These are phyloP conservation scores for Tragelaphus eurycerus DNA, from an alignment of 2,797 vertebrate genomes.

Conservation along the genomic window DNA sequence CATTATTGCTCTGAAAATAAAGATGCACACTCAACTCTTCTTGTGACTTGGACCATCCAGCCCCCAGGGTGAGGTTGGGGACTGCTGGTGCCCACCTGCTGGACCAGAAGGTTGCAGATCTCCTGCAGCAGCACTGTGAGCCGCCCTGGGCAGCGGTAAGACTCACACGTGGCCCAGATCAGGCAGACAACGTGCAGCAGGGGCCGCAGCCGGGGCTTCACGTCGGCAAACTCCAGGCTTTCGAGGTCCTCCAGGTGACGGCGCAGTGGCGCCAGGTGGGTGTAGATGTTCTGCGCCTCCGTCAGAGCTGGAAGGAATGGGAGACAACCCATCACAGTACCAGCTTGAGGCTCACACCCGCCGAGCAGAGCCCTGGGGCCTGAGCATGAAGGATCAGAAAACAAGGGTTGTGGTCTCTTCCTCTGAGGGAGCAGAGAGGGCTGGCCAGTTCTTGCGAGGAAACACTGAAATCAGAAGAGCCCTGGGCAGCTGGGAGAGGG, in stretches of 20 bases:
- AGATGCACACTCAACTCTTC: neutral
- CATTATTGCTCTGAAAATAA: neutral
- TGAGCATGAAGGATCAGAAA: neutral
- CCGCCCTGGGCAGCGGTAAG: constrained; percentile 87
- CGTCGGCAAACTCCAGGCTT: constrained; percentile 85
- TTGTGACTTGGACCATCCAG: neutral
- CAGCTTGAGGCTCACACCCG: neutral
- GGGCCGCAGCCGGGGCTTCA: constrained; percentile 84
- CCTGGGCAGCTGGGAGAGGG: neutral
- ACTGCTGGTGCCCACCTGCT: constrained; percentile 81
- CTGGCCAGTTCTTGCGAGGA: neutral
- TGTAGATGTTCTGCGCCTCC: constrained; percentile 89
- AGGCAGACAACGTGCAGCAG: constrained; percentile 92
- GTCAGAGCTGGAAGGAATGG: constrained; percentile 84
- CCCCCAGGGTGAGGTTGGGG: neutral
- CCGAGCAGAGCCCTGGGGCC: neutral
- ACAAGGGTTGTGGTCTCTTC: neutral
- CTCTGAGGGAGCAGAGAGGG: neutral
- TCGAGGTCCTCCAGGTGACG: constrained; percentile 87
- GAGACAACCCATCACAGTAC: neutral
- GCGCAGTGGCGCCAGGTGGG: constrained; percentile 87
- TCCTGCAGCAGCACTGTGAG: constrained; percentile 92
- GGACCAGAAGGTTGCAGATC: constrained; percentile 93
- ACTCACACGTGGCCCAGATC: constrained; percentile 89
- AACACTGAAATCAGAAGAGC: neutral